phyloP scores from a whole-genome alignment of 2,888 invertebrate species.

The Limnephilus lunatus region DNA sequence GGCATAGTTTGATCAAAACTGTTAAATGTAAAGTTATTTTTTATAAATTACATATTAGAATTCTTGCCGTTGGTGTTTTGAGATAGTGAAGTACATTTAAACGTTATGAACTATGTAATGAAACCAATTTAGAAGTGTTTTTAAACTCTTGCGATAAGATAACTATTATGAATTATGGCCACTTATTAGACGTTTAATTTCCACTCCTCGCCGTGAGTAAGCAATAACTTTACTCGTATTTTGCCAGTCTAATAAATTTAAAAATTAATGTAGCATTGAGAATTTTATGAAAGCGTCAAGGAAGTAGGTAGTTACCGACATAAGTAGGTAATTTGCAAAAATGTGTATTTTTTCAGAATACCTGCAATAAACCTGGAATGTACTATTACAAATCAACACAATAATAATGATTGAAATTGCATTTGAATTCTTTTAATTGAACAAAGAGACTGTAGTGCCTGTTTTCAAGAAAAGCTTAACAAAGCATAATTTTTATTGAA shows the following conservation, averaged over 20 bases:
- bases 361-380: neutral
- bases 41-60: no score
- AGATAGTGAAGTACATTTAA: neutral
- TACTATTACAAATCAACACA: neutral
- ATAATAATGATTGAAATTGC: neutral
- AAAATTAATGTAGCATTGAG: no score
- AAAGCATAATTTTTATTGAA: neutral
- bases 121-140: neutral
- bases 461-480: neutral
- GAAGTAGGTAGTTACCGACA: no score
- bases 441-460: neutral
- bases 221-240: neutral
- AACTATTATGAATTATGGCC: neutral
- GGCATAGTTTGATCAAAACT: no score
- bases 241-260: neutral
- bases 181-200: neutral
- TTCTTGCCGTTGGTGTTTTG: neutral
- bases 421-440: neutral
- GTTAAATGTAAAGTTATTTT: no score
- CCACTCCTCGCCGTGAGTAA: neutral
- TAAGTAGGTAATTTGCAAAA: no score
- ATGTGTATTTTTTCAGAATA: neutral
- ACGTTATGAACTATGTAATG: neutral
- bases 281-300: no score
- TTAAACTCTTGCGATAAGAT: neutral